These are phyloP conservation scores for Hypomesus transpacificus DNA, from an alignment of 2,113 vertebrate genomes.

Conservation along the genomic window DNA sequence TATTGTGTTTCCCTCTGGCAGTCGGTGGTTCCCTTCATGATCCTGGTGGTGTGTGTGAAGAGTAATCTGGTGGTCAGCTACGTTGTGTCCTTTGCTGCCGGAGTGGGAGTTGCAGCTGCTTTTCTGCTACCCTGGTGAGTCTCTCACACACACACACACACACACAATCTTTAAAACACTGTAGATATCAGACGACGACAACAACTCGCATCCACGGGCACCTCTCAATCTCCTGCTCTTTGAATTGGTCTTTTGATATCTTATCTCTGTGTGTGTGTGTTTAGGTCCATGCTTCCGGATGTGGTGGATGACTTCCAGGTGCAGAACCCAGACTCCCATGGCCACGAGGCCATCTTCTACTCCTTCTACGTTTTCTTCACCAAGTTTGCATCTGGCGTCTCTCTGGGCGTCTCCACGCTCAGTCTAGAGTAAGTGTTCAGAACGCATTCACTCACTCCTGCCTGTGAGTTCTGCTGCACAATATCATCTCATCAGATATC, in stretches of 20 bases:
- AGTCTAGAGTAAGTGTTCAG: slow-evolving; percentile 86
- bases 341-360: slow-evolving; percentile 95
- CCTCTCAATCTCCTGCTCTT: neutral
- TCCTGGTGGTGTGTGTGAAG: slow-evolving; percentile 77
- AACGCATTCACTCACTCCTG: neutral
- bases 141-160: neutral
- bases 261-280: neutral
- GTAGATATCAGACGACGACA: neutral
- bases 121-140: slow-evolving; percentile 93
- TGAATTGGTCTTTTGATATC: too few relatives aligned
- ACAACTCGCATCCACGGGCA: neutral
- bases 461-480: too few relatives aligned
- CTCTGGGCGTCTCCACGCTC: slow-evolving; percentile 92
- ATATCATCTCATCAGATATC: neutral
- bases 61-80: slow-evolving; percentile 86
- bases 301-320: slow-evolving; percentile 94
- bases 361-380: slow-evolving; percentile 99
- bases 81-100: slow-evolving; percentile 80
- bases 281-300: slow-evolving; percentile 95
- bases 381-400: slow-evolving; percentile 94
- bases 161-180: neutral
- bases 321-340: slow-evolving; percentile 76
- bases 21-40: slow-evolving; percentile 90
- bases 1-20: slow-evolving; percentile 50
- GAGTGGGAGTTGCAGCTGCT: slow-evolving; percentile 86